A percentile compares a stretch with the other conserved stretches of the same genome.
Conservation (phyloP, 2,797 vertebrate genomes). For the Octomys mimax region DNA sequence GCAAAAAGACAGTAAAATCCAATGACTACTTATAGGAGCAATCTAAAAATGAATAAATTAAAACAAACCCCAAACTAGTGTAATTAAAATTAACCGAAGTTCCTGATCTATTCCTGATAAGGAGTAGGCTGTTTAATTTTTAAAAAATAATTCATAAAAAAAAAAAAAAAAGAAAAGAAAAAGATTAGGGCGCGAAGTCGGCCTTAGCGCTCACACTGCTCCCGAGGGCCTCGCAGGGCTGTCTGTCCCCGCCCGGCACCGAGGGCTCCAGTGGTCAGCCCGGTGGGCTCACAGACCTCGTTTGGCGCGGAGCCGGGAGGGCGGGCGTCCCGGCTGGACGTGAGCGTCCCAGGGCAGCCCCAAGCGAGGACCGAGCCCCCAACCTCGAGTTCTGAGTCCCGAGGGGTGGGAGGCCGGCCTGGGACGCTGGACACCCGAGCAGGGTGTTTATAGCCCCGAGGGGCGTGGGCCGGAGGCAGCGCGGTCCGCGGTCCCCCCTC, state of each 20-base stretch:
- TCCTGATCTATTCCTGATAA: constrained; percentile 13
- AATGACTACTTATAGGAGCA: no score
- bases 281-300: not conserved
- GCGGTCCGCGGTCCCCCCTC: fast-evolving
- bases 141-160: not conserved
- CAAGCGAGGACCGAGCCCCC: not conserved
- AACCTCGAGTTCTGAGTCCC: fast-evolving
- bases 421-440: fast-evolving
- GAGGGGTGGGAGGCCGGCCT: not conserved
- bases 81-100: constrained; percentile 54
- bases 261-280: not conserved
- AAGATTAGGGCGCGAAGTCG: not conserved
- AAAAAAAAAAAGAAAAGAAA: not conserved
- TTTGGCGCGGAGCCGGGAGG: not conserved
- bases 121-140: not conserved
- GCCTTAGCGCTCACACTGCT: not conserved
- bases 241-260: not conserved
- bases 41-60: not conserved
- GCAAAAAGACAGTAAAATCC: no score
- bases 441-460: not conserved
- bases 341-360: not conserved
- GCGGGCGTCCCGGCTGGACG: not conserved
- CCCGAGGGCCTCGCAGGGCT: not conserved
- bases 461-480: fast-evolving
- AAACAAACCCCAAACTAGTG: constrained; percentile 33